Base-by-base conservation (phyloP, 2,113 vertebrate genomes). In the Cynocephalus volans region DNA sequence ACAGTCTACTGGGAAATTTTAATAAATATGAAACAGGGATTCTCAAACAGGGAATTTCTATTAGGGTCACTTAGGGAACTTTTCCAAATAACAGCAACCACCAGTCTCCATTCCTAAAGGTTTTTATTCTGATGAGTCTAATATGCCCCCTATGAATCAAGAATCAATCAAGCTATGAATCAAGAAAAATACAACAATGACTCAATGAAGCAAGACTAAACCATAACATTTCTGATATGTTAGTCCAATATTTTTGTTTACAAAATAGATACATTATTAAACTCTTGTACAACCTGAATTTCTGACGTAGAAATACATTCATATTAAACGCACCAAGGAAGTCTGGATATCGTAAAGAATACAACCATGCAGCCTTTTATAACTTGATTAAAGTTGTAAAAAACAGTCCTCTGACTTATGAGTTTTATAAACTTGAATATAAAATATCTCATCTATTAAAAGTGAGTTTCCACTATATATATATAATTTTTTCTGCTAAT, bases 401-500 rank as follows among this genome's bases (percentile, higher is more conserved):
- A 94, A 94, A 85, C 8, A 90, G 58, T 65, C 18, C n/a, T 88
- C 62, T 45, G 28, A 96, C 26, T 86, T 60, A 82, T 28, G 36
- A 83, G 45, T 79, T 91, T 86, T 36, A 84, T 56, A 96, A 93
- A 84, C 19, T 77, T 72, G n/a, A 97, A 73, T 62, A 64, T 58
- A 48, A 96, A 89, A 52, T 52, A 88, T n/a, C n/a, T 91, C 28
- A 86, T 77, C 89, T 83, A 89, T 89, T 58, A 36, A 84, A 89
- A 95, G 58, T 90, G 5, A 96, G 50, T 77, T 85, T 76, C 50
- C 9, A 90, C n/a, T 60, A 62, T 15, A 88, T 41, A n/a, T 1
- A 50, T 28, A 50, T 28, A 45, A 60, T 24, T 77, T 82, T 95
- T 92, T 60, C 24, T 73, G n/a, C 36, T 86, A 60, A 36, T 77